Evolutionary conservation across 2,888 invertebrate genomes (phyloP), one percentile per base, ranked within the genome.

Genomic region (Catocala sponsa): DNA sequence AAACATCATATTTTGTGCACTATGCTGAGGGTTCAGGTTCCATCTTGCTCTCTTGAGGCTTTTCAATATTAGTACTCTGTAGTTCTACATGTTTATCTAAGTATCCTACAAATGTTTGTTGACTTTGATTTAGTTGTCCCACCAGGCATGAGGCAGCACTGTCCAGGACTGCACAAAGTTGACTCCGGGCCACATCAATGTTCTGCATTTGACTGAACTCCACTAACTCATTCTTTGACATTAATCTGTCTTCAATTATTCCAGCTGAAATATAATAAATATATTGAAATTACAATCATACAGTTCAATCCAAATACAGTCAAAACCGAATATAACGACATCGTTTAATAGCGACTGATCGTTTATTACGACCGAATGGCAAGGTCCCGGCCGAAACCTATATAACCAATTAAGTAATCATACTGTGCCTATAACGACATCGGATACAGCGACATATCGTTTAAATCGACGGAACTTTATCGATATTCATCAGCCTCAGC

Each of bases 141-240:
- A 96, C 96, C 52, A 98, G 81, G 70, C 95, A 94, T 42, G 95
- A 95, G 7, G 96, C 97, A 5, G 96, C 96, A 82, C 94, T 95
- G 72, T 96, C 95, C 0, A 98, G 91, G 0, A 96, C 95, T 55
- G 96, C 95, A 63, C 97, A 97, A 54, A 98, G 90, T 75, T 96
- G 95, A 58, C 96, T 95, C 81, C 96, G 96, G 0, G 96, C 96
- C 15, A 95, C 90, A 76, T 96, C 95, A 52, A 98, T 83, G 81
- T 95, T 95, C 0, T 96, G 96, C 81, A 97, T 91, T 79, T 95
- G 89, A 60, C 97, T 96, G 76, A 95, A 97, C 73, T 95, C 93
- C 33, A 96, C 79, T 38, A 98, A 90, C 77, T 98, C 97, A 82
- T 96, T 96, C 72, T 95, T 95, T 66, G 95, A 96, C 73, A 98